Percentiles rank a stretch among this genome's conserved stretches.
phyloP scores from a whole-genome alignment of 1,140 invertebrate genomes.

The Solen grandis region DNA sequence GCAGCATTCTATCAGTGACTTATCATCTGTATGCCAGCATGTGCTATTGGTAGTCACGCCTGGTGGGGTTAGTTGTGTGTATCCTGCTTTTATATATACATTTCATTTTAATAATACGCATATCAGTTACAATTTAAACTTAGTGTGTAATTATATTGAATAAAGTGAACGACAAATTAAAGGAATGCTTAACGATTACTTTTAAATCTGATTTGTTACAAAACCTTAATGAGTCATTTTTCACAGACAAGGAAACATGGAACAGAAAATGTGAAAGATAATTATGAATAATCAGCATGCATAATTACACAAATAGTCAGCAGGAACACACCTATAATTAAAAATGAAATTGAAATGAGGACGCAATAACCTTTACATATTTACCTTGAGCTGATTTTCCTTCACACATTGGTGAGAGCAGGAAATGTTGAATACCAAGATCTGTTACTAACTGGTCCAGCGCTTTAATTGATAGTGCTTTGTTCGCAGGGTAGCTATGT shows the following conservation, averaged over 20 bases:
- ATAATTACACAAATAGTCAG: not conserved
- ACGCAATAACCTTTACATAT: too few species aligned
- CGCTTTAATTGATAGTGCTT: not conserved
- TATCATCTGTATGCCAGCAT: not conserved
- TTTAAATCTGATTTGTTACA: not conserved
- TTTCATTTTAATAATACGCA: not conserved
- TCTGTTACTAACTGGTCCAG: not conserved
- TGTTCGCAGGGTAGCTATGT: not conserved
- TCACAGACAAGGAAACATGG: not conserved
- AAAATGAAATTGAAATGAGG: too few species aligned
- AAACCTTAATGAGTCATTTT: not conserved
- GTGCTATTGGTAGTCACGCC: not conserved
- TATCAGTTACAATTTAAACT: not conserved
- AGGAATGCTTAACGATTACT: not conserved
- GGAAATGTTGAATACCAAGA: not conserved
- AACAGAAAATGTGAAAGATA: not conserved
- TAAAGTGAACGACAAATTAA: not conserved
- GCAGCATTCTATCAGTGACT: conserved; percentile 6
- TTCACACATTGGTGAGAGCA: not conserved
- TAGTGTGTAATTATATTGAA: not conserved
- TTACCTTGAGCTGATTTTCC: too few species aligned
- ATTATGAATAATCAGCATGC: not conserved
- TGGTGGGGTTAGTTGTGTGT: not conserved
- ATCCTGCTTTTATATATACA: not conserved
- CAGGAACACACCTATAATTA: too few species aligned